These are phyloP conservation scores for Smittia aterrima DNA, from an alignment of 2,888 invertebrate genomes.

Conservation along the genomic window DNA sequence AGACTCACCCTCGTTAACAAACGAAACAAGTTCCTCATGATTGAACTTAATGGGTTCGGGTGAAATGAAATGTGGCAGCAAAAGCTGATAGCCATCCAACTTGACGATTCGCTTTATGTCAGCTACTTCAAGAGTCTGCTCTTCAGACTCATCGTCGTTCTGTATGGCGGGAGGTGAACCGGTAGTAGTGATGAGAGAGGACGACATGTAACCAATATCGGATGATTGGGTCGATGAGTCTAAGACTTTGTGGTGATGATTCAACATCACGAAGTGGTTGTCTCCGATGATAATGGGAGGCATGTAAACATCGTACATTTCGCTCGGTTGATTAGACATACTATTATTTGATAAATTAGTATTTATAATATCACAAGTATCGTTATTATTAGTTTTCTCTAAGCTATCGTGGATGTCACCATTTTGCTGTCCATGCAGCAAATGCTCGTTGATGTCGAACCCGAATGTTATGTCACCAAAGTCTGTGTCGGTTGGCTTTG, in stretches of 20 bases:
- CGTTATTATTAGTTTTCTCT: conserved; percentile 34
- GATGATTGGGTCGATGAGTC: conserved; percentile 16
- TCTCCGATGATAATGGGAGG: conserved; percentile 16
- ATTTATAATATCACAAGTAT: conserved; percentile 42
- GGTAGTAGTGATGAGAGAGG: conserved; percentile 27
- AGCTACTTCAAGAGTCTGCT: not conserved
- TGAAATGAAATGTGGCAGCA: conserved; percentile 20
- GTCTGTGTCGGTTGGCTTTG: conserved; percentile 43
- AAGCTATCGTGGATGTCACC: conserved; percentile 36
- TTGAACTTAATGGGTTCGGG: conserved; percentile 47
- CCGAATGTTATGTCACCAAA: conserved; percentile 74
- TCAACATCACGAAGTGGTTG: conserved; percentile 43
- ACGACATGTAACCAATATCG: conserved; percentile 38
- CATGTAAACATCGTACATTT: conserved; percentile 8
- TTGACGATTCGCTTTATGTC: conserved; percentile 8
- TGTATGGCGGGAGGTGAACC: conserved; percentile 10
- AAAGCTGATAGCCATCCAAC: not conserved
- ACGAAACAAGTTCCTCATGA: conserved; percentile 63
- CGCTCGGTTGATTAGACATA: conserved; percentile 33
- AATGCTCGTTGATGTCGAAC: conserved; percentile 73
- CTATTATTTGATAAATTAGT: conserved; percentile 40
- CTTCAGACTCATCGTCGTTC: conserved; percentile 13
- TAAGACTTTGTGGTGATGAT: conserved; percentile 17
- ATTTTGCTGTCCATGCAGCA: conserved; percentile 58
- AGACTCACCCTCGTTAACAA: conserved; percentile 62